Conservation (phyloP, 2,113 vertebrate genomes). For the Prionailurus viverrinus region DNA sequence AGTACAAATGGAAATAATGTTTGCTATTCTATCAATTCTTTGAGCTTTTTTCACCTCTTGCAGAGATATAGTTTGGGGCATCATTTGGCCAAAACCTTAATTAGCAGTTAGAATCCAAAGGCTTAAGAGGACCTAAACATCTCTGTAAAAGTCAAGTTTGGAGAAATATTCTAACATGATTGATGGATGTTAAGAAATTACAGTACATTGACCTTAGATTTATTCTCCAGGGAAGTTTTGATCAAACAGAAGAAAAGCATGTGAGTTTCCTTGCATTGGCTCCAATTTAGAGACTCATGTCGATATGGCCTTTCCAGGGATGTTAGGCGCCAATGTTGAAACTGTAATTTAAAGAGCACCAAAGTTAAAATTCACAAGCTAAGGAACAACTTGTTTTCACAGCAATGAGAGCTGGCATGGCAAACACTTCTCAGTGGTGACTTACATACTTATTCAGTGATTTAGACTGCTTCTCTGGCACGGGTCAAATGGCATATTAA, state of each 20-base stretch:
- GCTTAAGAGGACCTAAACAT: background rate
- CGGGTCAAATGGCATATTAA: conserved; percentile 89
- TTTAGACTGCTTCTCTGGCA: conserved; percentile 88
- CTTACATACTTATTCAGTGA: conserved; percentile 87
- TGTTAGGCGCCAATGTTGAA: conserved; percentile 78
- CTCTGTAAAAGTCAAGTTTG: background rate
- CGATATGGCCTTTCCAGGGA: conserved; percentile 70
- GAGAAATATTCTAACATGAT: background rate
- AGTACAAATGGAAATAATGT: background rate
- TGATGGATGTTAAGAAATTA: background rate
- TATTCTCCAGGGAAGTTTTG: conserved; percentile 41
- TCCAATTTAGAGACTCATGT: background rate
- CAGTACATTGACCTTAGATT: background rate
- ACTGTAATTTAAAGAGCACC: conserved; percentile 79
- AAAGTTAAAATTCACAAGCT: conserved; percentile 82
- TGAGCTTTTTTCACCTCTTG: background rate
- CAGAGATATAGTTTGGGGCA: background rate
- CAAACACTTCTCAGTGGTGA: conserved; percentile 87
- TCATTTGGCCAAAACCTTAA: conserved; percentile 32
- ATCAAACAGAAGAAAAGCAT: conserved; percentile 31
- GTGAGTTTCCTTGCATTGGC: conserved; percentile 2
- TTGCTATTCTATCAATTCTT: conserved; percentile 41
- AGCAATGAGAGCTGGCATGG: conserved; percentile 81
- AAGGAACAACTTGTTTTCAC: conserved; percentile 83
- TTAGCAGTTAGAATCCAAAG: background rate